Conservation (phyloP, 2,888 invertebrate genomes). For the Tenthredo notha region DNA sequence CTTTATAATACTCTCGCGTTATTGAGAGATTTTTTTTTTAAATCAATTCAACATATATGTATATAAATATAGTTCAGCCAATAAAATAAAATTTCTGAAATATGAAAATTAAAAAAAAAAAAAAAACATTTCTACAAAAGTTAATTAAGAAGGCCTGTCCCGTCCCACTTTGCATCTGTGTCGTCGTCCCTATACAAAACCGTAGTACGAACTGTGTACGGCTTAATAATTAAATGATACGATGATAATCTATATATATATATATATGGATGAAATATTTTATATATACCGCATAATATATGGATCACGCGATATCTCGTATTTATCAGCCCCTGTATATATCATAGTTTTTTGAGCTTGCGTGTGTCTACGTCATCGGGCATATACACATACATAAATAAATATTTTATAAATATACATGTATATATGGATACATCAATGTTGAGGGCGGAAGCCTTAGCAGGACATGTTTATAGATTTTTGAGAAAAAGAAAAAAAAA, state of each 20-base stretch:
- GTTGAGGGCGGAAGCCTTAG: constrained; percentile 19
- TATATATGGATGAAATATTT: constrained; percentile 8
- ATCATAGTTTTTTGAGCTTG: neutral
- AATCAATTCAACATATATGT: neutral
- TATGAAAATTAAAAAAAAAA: neutral
- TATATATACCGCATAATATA: neutral
- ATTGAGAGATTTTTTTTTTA: neutral
- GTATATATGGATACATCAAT: neutral
- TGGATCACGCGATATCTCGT: neutral
- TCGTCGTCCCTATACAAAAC: constrained; percentile 34
- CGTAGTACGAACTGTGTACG: constrained; percentile 46
- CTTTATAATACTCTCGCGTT: neutral
- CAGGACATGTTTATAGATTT: too few species aligned
- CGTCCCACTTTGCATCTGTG: constrained; percentile 36
- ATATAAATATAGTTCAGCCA: too few species aligned
- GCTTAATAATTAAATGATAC: constrained; percentile 40
- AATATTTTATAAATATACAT: constrained; percentile 26
- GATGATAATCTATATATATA: neutral
- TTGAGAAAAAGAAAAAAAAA: neutral
- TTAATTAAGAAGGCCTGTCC: neutral
- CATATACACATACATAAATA: constrained; percentile 27
- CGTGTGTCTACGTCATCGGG: constrained; percentile 6
- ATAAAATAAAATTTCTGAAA: neutral
- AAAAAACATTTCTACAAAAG: neutral
- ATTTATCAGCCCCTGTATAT: neutral